phyloP scores from a whole-genome alignment of 2,888 invertebrate genomes.

The Chrysolina oricalcia region DNA sequence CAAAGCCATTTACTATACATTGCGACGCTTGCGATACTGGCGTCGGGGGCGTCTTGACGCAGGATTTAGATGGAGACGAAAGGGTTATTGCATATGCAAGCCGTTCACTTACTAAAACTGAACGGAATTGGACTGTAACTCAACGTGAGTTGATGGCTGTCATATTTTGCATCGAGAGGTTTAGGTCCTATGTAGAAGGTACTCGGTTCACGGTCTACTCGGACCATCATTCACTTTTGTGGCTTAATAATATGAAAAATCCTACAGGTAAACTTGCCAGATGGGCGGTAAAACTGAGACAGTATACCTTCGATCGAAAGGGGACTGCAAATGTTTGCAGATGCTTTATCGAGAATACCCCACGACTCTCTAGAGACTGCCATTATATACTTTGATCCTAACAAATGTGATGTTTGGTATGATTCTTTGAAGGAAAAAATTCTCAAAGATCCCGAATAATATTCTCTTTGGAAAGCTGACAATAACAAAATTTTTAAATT shows the following conservation, averaged over 20 bases:
- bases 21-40: not conserved
- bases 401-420: too few relatives aligned
- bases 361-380: not conserved
- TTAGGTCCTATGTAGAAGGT: slow-evolving; percentile 52
- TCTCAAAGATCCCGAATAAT: too few relatives aligned
- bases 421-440: too few relatives aligned
- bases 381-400: not conserved
- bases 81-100: slow-evolving; percentile 57
- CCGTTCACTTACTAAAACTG: slow-evolving; percentile 53
- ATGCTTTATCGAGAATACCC: slow-evolving; percentile 33
- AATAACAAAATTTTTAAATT: too few relatives aligned
- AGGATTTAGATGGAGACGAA: slow-evolving; percentile 50
- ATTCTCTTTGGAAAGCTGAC: too few relatives aligned
- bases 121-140: slow-evolving; percentile 57
- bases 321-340: slow-evolving; percentile 36
- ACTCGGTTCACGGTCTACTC: slow-evolving; percentile 54
- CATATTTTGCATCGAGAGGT: slow-evolving; percentile 54
- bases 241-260: slow-evolving; percentile 45
- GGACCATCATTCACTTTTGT: slow-evolving; percentile 55
- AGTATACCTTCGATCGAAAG: slow-evolving; percentile 38
- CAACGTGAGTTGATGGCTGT: slow-evolving; percentile 59
- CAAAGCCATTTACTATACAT: not conserved
- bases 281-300: slow-evolving; percentile 34
- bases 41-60: not conserved
- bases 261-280: slow-evolving; percentile 34